Base-by-base conservation (phyloP, 2,797 vertebrate genomes). In the Sebastes oblongus region DNA sequence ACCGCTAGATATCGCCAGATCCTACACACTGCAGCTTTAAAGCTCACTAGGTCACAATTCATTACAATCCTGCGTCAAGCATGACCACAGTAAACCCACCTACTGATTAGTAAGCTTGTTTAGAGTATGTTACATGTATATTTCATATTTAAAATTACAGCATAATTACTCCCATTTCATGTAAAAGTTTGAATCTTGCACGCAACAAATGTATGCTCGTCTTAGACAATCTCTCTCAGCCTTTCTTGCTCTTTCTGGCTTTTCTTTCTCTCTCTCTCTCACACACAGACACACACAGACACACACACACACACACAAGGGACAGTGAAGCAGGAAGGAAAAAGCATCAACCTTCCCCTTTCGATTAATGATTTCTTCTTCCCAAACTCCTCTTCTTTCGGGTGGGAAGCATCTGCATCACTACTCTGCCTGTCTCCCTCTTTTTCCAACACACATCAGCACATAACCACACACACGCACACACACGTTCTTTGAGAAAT, bases 381-480 rank as follows among this genome's bases (percentile, higher is more conserved):
- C 72, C 62, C 32, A 85, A 87, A 87, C 50, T 80, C 66, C 46
- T 82, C 72, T 66, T 74, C 55, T 71, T 72, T 78, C 58, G 77
- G 60, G 9, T 42, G 8, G 61, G 24, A 55, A 14, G 66, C 71
- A 74, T 81, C 61, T 85, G 64, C 72, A 83, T 46, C 29, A 66
- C 66, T 29, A 32, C 39, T 70, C 59, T 77, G 16, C 29, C 20
- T 67, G 42, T 24, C 66, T 66, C 52, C 16, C 6, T 65, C 30
- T 34, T n/a, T 69, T 50, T 46, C 54, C 39, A 75, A 30, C 62
- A 66, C 27, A 62, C 54, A 32, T 24, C 34, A 66, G 25, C 60
- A 60, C 20, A 69, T 6, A 22, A 3, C 18, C 30, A 30, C 62
- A 66, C 27, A 62, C 54, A 32, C 60, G 42, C 18, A 56, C 34